Base-by-base conservation (phyloP, 2,797 vertebrate genomes). In the Poeciliopsis gracilis region DNA sequence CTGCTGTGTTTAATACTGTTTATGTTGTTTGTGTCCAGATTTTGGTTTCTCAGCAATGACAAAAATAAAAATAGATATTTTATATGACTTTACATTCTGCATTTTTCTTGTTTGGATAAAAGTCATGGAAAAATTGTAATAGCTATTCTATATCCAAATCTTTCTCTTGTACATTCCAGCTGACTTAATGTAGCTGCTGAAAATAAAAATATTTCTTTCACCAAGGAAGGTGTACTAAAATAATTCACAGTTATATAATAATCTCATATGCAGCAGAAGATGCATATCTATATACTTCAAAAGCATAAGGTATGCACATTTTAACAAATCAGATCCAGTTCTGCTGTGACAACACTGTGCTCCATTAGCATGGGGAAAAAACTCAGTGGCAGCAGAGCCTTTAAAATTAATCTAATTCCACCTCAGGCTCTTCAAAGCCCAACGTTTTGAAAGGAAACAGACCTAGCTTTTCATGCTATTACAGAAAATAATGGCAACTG, bases 321-420 rank as follows among this genome's bases (percentile, higher is more conserved):
- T 81, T 70, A 90, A 89, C 86, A 90, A 91, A 90, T 88, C 82
- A 76, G 76, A 88, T 83, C 73, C 76, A 71, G 86, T 88, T 90
- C 91, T 77, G 72, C 85, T 88, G 80, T 82, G 89, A 91, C 92
- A 89, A 89, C 90, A 88, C 81, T 80, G 82, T 75, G 79, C 82
- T 57, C 76, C 87, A 95, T 95, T 93, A 94, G 88, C 92, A 94
- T 94, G 86, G 91, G 92, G 92, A 88, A 89, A 85, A 93, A 82
- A 84, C 76, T 57, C 49, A 89, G 74, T 82, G 87, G 87, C 86
- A 90, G 86, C 87, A 87, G 86, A 89, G 91, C 87, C 90, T 94
- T 96, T 95, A 93, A 94, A 89, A 94, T 93, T 86, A 94, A 95
- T 95, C 91, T 91, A 94, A 95, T 95, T 95, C 87, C 93, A 94